phyloP scores from a whole-genome alignment of 2,797 vertebrate species.

The Enteromius thamalakanensis region DNA sequence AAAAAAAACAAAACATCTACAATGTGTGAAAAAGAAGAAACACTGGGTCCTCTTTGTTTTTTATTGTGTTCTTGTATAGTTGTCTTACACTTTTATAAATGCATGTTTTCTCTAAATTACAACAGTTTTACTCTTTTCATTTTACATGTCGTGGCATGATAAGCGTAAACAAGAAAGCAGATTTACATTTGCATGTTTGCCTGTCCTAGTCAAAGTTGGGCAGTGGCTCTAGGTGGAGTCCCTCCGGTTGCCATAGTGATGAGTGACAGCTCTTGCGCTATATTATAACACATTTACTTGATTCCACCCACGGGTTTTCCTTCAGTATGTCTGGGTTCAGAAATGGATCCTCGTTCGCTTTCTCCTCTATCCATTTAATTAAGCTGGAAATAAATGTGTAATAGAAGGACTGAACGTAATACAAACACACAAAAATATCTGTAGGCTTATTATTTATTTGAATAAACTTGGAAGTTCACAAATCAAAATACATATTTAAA shows the following conservation, averaged over 20 bases:
- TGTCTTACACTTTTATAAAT: conserved; percentile 38
- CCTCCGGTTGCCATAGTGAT: neutral
- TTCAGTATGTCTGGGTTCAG: conserved; percentile 95
- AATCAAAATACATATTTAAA: neutral
- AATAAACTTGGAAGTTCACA: neutral
- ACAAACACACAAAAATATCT: neutral
- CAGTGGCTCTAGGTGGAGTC: conserved; percentile 3
- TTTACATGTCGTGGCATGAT: neutral
- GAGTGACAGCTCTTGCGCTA: conserved; percentile 68
- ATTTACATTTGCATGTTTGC: conserved; percentile 30
- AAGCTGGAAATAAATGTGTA: conserved; percentile 73
- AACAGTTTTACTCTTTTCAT: neutral
- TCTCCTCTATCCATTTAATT: conserved; percentile 94
- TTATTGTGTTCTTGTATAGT: conserved; percentile 23
- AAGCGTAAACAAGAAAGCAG: conserved; percentile 15
- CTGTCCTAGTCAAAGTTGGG: conserved; percentile 14
- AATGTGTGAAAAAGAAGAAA: neutral
- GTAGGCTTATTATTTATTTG: neutral
- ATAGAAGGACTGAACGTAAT: neutral
- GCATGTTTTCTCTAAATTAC: conserved; percentile 29
- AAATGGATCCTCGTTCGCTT: conserved; percentile 91
- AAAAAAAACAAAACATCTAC: neutral
- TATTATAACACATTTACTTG: conserved; percentile 91
- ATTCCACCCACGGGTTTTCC: conserved; percentile 96
- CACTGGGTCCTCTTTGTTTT: neutral